A percentile compares a stretch with the other conserved stretches of the same genome.
Conservation (phyloP, 2,797 vertebrate genomes). For the Periparus ater region DNA sequence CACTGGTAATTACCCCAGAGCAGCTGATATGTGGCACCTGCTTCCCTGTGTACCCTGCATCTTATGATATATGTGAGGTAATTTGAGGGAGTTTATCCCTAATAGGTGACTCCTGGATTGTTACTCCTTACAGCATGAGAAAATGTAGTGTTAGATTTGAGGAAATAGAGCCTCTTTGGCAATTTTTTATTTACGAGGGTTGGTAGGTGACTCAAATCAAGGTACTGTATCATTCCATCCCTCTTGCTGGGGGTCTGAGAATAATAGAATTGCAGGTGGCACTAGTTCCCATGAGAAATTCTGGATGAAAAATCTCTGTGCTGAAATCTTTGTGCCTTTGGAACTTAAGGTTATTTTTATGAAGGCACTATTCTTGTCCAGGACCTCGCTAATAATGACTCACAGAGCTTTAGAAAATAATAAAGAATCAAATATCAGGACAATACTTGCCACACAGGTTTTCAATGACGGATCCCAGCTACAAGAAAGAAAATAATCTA, state of each 20-base stretch:
- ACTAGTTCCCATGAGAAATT: not conserved
- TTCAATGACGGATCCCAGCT: not conserved
- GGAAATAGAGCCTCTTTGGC: not conserved
- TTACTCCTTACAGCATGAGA: conserved; percentile 1
- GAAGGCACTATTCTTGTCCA: not conserved
- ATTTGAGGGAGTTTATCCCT: conserved; percentile 36
- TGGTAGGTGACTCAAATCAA: not conserved
- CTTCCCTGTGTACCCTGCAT: conserved; percentile 14
- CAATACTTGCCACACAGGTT: not conserved
- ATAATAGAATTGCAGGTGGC: not conserved
- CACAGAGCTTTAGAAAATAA: not conserved
- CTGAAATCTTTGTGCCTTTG: not conserved
- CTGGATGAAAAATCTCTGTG: not conserved
- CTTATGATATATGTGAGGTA: not conserved
- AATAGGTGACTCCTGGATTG: not conserved
- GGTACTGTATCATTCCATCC: not conserved
- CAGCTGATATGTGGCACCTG: conserved; percentile 36
- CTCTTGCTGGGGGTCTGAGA: not conserved
- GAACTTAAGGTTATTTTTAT: not conserved
- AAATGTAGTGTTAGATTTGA: not conserved
- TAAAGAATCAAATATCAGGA: not conserved
- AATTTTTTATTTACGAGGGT: not conserved
- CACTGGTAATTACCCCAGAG: not conserved
- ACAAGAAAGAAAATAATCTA: not conserved
- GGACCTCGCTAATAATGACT: not conserved